phyloP scores from a whole-genome alignment of 1,140 invertebrate species.

The Pseudomyrmex sp. region DNA sequence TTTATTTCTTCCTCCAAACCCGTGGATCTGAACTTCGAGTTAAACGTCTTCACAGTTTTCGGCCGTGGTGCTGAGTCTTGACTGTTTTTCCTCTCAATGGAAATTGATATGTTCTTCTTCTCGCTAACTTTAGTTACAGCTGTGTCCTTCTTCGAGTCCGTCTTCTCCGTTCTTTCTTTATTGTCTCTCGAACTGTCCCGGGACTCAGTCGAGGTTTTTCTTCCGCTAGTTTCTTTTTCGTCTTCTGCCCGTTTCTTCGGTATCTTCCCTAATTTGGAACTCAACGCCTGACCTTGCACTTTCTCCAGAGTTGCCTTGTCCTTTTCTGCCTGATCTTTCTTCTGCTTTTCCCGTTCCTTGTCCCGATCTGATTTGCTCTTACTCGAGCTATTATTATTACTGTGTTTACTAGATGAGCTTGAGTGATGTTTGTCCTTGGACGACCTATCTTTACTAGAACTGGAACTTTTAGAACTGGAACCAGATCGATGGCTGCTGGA shows the following conservation, averaged over 20 bases:
- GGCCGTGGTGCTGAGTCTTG: constrained; percentile 87
- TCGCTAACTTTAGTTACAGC: constrained; percentile 73
- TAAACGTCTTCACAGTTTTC: constrained; percentile 95
- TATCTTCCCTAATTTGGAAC: constrained; percentile 90
- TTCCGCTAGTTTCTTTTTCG: constrained; percentile 79
- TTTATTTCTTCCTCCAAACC: constrained; percentile 93
- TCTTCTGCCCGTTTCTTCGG: constrained; percentile 88
- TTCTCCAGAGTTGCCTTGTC: constrained; percentile 89
- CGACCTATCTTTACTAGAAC: constrained; percentile 80
- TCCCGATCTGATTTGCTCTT: constrained; percentile 80
- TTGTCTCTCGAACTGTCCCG: constrained; percentile 81
- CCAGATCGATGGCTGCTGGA: constrained; percentile 80
- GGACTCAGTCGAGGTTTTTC: constrained; percentile 78
- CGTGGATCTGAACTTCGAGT: constrained; percentile 94
- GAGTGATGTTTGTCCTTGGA: constrained; percentile 82
- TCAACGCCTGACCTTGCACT: constrained; percentile 87
- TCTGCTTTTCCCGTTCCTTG: constrained; percentile 84
- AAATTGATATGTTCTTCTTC: constrained; percentile 91
- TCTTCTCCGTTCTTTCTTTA: constrained; percentile 79
- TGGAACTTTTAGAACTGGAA: constrained; percentile 74
- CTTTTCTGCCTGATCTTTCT: constrained; percentile 87
- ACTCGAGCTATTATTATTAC: constrained; percentile 81
- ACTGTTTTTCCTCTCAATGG: constrained; percentile 91
- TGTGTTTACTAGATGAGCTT: constrained; percentile 83
- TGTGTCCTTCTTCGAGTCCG: constrained; percentile 77